Evolutionary conservation across 2,113 vertebrate genomes (phyloP), one percentile per base, ranked within the genome.

Genomic region (Poecile atricapillus): DNA sequence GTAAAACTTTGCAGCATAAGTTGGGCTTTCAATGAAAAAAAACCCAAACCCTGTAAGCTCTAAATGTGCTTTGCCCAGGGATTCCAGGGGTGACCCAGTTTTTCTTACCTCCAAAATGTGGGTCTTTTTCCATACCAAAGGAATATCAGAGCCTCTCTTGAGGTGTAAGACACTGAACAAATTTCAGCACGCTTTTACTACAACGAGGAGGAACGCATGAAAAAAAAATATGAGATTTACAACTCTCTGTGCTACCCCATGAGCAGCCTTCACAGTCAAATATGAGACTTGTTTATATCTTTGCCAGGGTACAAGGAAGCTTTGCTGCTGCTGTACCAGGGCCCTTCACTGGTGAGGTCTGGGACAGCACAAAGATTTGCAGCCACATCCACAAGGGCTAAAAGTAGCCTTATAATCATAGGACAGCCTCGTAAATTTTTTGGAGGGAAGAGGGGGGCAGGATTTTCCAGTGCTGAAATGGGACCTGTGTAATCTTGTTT

Each of bases 21-120:
- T 39, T 80, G 33, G 47, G 9, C 27, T 71, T 91, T 33, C 14
- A 8, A 6, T 49, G 37, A 5, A 94, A 52, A 94, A 52, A 91
- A 64, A 8, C 7, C 4, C 77, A 37, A 1, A 1, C 7, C 4
- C 12, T 4, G 2, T 21, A 22, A 14, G 10, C 11, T 47, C n/a
- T 50, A 18, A 68, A 56, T 39, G 16, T 30, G 41, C 49, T 47
- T 15, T 30, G 3, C 30, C 6, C 11, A 39, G 39, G 7, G 6
- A 27, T 7, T n/a, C 3, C 49, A 60, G 8, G 15, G 5, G 2
- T 31, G 21, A 47, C 16, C 33, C 8, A 4, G 16, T 22, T 70
- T 50, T 60, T 13, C 11, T 67, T 62, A 77, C 1, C 43, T 59
- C 59, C 27, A 63, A 15, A 35, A 16, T 85, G 13, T 67, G 16